A percentile compares a stretch with the other conserved stretches of the same genome.
These are phyloP conservation scores for Helleia helle DNA, from an alignment of 2,888 invertebrate species.

Conservation along the genomic window DNA sequence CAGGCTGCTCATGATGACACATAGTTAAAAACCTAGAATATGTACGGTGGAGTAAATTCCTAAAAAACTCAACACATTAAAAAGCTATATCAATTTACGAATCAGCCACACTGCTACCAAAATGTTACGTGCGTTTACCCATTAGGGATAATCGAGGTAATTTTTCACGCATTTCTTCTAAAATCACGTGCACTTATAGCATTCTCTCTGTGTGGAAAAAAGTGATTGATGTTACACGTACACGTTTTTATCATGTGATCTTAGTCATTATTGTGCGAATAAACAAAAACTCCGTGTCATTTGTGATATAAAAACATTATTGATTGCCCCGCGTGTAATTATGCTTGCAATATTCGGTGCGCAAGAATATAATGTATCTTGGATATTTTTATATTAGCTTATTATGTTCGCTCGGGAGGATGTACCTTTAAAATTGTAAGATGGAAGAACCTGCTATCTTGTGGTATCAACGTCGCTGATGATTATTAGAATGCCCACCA, in stretches of 20 bases:
- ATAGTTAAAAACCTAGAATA: no score
- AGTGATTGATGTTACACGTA: conserved; percentile 58
- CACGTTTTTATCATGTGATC: conserved; percentile 39
- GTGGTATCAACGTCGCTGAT: no score
- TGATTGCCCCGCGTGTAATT: conserved; percentile 9
- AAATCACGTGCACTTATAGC: conserved; percentile 43
- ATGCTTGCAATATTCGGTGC: conserved; percentile 5
- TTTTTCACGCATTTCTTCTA: conserved; percentile 62
- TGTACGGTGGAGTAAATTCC: not conserved
- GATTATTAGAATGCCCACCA: no score
- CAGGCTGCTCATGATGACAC: no score
- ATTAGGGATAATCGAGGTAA: conserved; percentile 55
- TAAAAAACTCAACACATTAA: conserved; percentile 8
- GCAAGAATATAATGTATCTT: conserved; percentile 4
- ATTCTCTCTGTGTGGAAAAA: conserved; percentile 54
- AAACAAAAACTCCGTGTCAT: conserved; percentile 34
- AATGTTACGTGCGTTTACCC: conserved; percentile 40
- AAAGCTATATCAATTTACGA: conserved; percentile 35
- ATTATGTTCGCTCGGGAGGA: no score
- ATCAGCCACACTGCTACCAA: conserved; percentile 38
- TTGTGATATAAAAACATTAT: conserved; percentile 25
- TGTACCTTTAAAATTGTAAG: no score
- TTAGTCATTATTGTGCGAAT: conserved; percentile 35
- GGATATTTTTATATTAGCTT: not conserved
- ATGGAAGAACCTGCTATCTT: no score